phyloP scores from a whole-genome alignment of 2,113 vertebrate species.

The Perca flavescens region DNA sequence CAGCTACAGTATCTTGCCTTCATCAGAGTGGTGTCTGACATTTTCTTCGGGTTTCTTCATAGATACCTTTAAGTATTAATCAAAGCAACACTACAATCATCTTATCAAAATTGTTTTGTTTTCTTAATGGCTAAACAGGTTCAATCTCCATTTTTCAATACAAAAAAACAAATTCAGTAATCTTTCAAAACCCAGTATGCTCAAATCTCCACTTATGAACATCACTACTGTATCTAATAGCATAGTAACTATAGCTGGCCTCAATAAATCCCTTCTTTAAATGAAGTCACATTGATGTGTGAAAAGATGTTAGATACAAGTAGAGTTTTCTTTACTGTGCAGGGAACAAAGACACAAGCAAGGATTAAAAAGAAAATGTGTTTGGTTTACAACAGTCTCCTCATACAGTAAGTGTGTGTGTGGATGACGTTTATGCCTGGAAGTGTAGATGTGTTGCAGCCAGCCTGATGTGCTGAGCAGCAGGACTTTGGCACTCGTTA shows the following conservation, averaged over 20 bases:
- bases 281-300: too few species aligned
- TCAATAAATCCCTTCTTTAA: too few species aligned
- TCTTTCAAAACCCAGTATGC: background rate
- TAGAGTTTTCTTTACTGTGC: background rate
- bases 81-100: background rate
- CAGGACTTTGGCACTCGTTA: slow-evolving; percentile 26
- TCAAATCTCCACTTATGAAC: background rate
- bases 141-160: background rate
- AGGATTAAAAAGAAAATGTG: background rate
- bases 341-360: background rate
- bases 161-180: background rate
- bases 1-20: too few species aligned
- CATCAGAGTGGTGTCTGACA: background rate
- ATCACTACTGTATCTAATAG: background rate
- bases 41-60: background rate
- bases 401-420: background rate
- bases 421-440: background rate
- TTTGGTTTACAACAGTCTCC: background rate
- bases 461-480: background rate
- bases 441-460: background rate
- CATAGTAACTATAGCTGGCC: background rate
- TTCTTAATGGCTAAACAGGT: background rate
- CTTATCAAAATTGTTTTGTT: too few species aligned
- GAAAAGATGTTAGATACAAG: too few species aligned
- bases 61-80: background rate